phyloP scores from a whole-genome alignment of 2,888 invertebrate species.

The Chorisops tibialis region DNA sequence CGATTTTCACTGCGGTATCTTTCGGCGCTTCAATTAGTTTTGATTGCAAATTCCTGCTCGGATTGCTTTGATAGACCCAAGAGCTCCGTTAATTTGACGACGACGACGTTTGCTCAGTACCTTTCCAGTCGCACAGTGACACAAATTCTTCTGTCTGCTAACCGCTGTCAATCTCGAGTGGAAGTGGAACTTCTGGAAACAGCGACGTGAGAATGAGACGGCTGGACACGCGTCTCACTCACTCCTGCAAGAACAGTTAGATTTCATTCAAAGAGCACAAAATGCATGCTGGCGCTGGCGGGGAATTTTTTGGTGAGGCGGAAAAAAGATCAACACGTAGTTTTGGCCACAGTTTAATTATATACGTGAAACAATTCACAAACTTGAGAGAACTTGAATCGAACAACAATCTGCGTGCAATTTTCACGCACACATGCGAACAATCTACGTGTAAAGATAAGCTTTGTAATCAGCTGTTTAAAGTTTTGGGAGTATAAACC shows the following conservation, averaged over 20 bases:
- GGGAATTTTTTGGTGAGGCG: no score
- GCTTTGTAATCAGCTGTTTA: no score
- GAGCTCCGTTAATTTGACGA: not conserved
- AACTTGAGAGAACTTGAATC: no score
- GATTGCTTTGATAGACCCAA: slow-evolving; percentile 6
- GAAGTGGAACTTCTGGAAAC: not conserved
- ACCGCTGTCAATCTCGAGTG: not conserved
- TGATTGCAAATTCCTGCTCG: not conserved
- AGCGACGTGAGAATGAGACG: not conserved
- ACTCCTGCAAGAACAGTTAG: slow-evolving; percentile 1
- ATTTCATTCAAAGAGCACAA: not conserved
- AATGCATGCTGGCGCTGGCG: not conserved
- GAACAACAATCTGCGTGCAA: no score
- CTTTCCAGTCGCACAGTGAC: slow-evolving; percentile 22
- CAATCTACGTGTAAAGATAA: no score
- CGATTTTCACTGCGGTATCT: not conserved
- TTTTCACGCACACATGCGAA: no score
- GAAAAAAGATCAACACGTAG: no score
- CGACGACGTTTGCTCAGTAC: not conserved
- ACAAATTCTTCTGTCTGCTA: slow-evolving; percentile 1
- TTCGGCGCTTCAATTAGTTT: not conserved
- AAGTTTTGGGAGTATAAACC: no score
- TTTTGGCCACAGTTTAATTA: no score
- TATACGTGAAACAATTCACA: no score
- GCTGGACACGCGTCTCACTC: not conserved